Percentiles rank a stretch among this genome's conserved stretches.
phyloP scores from a whole-genome alignment of 1,140 invertebrate genomes.

The Anastrepha ludens region DNA sequence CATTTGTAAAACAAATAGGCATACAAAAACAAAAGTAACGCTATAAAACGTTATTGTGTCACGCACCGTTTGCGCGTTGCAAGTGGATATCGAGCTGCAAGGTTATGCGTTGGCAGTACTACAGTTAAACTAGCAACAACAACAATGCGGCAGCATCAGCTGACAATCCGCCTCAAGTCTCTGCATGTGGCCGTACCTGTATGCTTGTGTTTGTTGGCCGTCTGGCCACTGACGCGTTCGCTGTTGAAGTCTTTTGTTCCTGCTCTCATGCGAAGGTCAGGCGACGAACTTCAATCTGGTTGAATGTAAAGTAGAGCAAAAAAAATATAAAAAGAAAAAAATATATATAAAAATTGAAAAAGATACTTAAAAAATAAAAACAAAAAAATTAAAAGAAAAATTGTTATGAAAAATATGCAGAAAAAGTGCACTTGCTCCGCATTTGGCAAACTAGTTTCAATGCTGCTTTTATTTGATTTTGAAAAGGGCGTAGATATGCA shows the following conservation, averaged over 20 bases:
- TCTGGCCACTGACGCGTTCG: conserved; percentile 24
- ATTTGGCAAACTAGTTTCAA: background rate
- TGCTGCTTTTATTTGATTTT: conserved; percentile 8
- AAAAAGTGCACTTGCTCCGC: background rate
- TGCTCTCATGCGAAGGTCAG: conserved; percentile 16
- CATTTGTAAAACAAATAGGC: background rate
- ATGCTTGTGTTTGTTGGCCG: conserved; percentile 12
- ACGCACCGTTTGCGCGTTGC: conserved; percentile 26
- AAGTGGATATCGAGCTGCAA: conserved; percentile 31
- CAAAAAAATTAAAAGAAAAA: background rate
- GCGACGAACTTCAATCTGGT: background rate
- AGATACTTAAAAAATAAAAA: background rate
- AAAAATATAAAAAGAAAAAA: conserved; percentile 1
- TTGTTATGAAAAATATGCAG: background rate
- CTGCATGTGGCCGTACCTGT: background rate
- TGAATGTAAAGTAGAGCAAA: background rate
- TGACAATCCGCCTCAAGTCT: conserved; percentile 21
- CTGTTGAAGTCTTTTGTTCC: conserved; percentile 52
- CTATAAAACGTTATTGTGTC: conserved; percentile 29
- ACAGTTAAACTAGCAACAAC: background rate
- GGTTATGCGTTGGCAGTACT: conserved; percentile 37
- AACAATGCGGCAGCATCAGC: conserved; percentile 23
- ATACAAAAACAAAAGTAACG: background rate
- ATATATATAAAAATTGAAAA: background rate
- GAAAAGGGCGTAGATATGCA: background rate